Base-by-base conservation (phyloP, 2,888 invertebrate species). In the Leptinotarsa tumamoca region DNA sequence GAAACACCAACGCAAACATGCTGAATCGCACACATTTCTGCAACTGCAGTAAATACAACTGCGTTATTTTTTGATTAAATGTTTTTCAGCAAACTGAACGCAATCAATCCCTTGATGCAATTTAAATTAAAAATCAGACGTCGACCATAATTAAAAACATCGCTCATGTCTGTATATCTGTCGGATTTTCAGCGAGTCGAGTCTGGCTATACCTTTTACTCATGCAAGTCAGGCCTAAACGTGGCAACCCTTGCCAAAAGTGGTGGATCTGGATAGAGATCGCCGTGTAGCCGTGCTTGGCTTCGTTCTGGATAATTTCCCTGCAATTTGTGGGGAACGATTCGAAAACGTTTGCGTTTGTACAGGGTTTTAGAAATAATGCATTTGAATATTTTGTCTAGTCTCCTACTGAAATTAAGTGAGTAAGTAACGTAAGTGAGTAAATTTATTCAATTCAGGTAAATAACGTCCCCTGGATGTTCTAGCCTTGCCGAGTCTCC, bases 71-170 rank as follows among this genome's bases (percentile, higher is more conserved):
- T 33, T 33, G 27, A 15, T 33, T 63, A 5, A 33, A 43, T 17
- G 43, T 63, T 63, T 63, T 63, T 58, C 43, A 15, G 63, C 43
- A 63, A 17, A 63, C 63, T 33, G 43, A 63, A 63, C 33, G 43
- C 63, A 63, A 54, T 56, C 17, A 27, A 56, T 56, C 69, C 21
- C 56, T 56, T 18, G 69, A 56, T 69, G 51, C 51, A 18, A 68
- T 54, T 69, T 69, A 51, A 69, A 69, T 69, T 69, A 33, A 43
- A 33, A 69, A 69, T 54, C 56, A 49, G 43, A 69, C 63, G 33
- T 63, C 27, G 18, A 63, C 63, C n/a, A 13, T 63, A 63, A 63
- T 63, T 63, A 33, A 63, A 63, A 63, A 52, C 27, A 63, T n/a
- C 43, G 63, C 43, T n/a, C 63, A 3, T 63, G 63, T 15, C 43